Percentiles rank a stretch among this genome's conserved stretches.
Evolutionary conservation across 2,797 vertebrate species (phyloP).

Genomic region (Sus cebifrons): DNA sequence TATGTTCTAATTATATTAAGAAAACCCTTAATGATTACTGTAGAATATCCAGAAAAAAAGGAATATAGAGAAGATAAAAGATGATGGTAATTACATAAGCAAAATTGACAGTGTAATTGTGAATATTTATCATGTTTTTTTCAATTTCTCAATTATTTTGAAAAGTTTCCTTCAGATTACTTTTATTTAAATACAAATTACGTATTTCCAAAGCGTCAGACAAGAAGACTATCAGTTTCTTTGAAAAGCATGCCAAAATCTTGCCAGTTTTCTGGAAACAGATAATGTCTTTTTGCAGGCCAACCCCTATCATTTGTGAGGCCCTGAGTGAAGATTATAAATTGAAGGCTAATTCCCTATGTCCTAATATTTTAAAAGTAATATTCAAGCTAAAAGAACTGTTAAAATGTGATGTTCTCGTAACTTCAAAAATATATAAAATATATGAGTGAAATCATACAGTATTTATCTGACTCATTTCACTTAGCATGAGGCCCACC

Average conservation of each 20-base stretch:
- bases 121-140: neutral
- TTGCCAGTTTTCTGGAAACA: constrained; percentile 35
- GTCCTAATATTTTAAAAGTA: neutral
- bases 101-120: neutral
- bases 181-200: constrained; percentile 22
- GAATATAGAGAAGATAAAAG: constrained; percentile 15
- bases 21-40: neutral
- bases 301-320: neutral
- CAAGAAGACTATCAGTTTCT: neutral
- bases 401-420: neutral
- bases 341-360: neutral
- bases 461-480: neutral
- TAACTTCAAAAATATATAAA: constrained; percentile 18
- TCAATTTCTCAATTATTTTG: neutral
- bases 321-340: neutral
- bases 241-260: neutral
- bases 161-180: neutral
- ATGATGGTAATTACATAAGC: neutral
- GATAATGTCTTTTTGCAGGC: neutral
- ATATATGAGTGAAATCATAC: neutral
- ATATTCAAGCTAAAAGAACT: constrained; percentile 21
- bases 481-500: neutral
- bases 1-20: constrained; percentile 17
- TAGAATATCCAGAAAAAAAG: neutral
- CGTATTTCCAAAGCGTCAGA: constrained; percentile 32